phyloP scores from a whole-genome alignment of 2,888 invertebrate genomes.

The Philhelius pedissequus region DNA sequence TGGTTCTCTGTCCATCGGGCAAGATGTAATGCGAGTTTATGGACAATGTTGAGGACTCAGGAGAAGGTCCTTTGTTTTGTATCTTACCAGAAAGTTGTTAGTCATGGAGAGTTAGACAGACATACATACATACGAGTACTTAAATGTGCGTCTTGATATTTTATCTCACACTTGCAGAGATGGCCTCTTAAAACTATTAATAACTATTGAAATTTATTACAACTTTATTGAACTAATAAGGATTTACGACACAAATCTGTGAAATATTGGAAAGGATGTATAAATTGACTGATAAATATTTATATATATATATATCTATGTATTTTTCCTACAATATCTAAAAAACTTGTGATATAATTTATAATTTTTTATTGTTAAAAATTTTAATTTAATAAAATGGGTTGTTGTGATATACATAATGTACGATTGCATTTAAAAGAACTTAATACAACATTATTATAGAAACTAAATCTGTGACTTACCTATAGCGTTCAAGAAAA shows the following conservation, averaged over 20 bases:
- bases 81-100: neutral
- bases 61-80: neutral
- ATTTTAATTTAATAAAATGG: too few species aligned
- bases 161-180: neutral
- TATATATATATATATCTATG: too few species aligned
- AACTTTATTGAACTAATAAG: neutral
- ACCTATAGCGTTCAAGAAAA: too few species aligned
- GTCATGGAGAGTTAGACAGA: neutral
- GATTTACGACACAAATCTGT: neutral
- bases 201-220: neutral
- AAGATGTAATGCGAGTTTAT: conserved; percentile 41
- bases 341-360: too few species aligned
- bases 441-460: too few species aligned
- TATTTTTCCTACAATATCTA: too few species aligned
- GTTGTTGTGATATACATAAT: too few species aligned
- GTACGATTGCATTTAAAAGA: too few species aligned
- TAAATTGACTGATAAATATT: too few species aligned
- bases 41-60: neutral
- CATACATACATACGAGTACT: neutral
- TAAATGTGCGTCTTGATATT: neutral
- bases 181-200: neutral
- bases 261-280: neutral
- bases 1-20: conserved; percentile 23
- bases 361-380: too few species aligned
- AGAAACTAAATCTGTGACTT: too few species aligned